Conservation (phyloP, 2,888 invertebrate species). For the Aphidoletes aphidimyza region DNA sequence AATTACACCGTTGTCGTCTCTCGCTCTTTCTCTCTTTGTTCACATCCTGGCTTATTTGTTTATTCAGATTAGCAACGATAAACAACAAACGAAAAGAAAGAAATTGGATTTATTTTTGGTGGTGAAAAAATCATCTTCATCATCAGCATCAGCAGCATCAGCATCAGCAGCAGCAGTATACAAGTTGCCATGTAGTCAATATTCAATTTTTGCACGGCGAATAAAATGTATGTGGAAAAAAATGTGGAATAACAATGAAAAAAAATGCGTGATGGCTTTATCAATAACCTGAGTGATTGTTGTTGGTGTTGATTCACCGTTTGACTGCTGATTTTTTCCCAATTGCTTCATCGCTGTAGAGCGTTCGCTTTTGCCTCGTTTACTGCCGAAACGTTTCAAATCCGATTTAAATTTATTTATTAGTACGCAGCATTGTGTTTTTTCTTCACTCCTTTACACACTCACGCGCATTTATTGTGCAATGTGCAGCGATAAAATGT, state of each 20-base stretch:
- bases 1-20: neutral
- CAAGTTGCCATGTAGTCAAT: neutral
- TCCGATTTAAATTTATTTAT: conserved; percentile 21
- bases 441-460: neutral
- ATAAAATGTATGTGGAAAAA: neutral
- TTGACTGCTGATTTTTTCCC: neutral
- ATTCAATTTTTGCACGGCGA: neutral
- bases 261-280: neutral
- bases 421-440: neutral
- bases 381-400: conserved; percentile 9
- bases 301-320: neutral
- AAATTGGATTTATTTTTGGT: conserved; percentile 3
- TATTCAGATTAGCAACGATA: neutral
- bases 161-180: too few species aligned
- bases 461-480: neutral
- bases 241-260: neutral
- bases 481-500: neutral
- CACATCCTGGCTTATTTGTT: conserved; percentile 8
- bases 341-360: neutral
- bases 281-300: neutral
- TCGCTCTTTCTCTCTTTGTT: neutral
- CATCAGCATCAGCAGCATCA: too few species aligned
- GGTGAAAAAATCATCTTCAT: too few species aligned
- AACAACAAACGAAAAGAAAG: neutral
- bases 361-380: neutral